A percentile compares a stretch with the other conserved stretches of the same genome.
Evolutionary conservation across 2,797 vertebrate genomes (phyloP).

Genomic region (Coranthus polyacanthus): DNA sequence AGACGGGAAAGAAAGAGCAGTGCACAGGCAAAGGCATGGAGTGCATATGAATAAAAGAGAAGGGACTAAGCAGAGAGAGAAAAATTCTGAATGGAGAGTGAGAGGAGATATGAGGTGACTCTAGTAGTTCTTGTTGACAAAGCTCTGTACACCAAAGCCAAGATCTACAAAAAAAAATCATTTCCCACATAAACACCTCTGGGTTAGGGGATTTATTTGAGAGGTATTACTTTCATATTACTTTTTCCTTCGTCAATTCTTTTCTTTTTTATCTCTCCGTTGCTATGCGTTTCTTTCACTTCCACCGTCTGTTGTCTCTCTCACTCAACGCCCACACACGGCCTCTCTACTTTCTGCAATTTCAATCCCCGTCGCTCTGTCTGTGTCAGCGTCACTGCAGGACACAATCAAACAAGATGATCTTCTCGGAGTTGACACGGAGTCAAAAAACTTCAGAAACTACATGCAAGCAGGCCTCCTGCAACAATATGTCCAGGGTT

Average conservation of each 20-base stretch:
- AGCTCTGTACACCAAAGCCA: slow-evolving; percentile 49
- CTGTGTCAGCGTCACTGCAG: slow-evolving; percentile 25
- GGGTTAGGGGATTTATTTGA: slow-evolving; percentile 57
- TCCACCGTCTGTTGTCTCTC: slow-evolving; percentile 13
- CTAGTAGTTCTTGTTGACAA: slow-evolving; percentile 61
- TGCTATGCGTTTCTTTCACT: slow-evolving; percentile 19
- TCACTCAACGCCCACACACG: slow-evolving; percentile 16
- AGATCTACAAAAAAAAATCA: slow-evolving; percentile 55
- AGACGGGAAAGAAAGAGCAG: neutral
- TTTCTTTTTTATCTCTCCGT: slow-evolving; percentile 37
- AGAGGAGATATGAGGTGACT: slow-evolving; percentile 37
- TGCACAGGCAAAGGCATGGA: neutral
- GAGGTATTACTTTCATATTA: slow-evolving; percentile 43
- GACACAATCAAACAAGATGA: slow-evolving; percentile 43
- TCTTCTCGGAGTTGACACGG: slow-evolving; percentile 20
- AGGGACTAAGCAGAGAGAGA: slow-evolving; percentile 11
- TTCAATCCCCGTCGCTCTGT: slow-evolving; percentile 5
- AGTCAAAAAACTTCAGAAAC: slow-evolving; percentile 18
- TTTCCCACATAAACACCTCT: slow-evolving; percentile 52
- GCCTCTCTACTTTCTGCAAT: slow-evolving; percentile 11
- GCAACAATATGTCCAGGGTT: neutral
- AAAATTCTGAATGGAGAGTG: slow-evolving; percentile 35
- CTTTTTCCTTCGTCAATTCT: slow-evolving; percentile 28
- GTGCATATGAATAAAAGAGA: slow-evolving; percentile 7
- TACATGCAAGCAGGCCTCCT: slow-evolving; percentile 11